Percentiles rank a stretch among this genome's conserved stretches.
Evolutionary conservation across 64 coral and sea anemone species (phyloP).

Genomic region (Astreopora myriophthalma): DNA sequence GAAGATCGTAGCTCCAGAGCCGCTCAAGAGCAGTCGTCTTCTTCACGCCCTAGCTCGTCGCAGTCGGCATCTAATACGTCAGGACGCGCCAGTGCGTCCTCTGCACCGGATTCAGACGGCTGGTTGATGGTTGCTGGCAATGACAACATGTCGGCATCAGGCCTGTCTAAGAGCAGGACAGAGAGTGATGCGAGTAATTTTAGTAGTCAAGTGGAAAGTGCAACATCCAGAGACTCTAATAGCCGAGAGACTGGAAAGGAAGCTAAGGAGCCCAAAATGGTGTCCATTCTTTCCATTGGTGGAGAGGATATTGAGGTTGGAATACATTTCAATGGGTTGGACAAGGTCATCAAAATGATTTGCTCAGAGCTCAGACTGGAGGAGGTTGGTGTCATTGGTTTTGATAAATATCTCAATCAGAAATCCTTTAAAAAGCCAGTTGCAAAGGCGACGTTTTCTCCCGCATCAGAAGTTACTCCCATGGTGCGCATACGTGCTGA

Average conservation of each 20-base stretch:
- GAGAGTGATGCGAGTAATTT: constrained; percentile 74
- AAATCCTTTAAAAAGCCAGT: constrained; percentile 71
- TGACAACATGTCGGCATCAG: constrained; percentile 4
- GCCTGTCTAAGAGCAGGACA: constrained; percentile 30
- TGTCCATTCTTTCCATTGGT: constrained; percentile 69
- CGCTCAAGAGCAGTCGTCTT: constrained; percentile 19
- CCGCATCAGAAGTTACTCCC: constrained; percentile 16
- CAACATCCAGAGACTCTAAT: constrained; percentile 43
- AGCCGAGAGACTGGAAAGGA: constrained; percentile 18
- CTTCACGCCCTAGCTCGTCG: constrained; percentile 4
- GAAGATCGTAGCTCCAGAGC: constrained; percentile 33
- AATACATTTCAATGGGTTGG: constrained; percentile 74
- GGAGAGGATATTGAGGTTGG: constrained; percentile 79
- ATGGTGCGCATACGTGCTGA: constrained; percentile 60
- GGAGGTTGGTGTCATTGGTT: constrained; percentile 71
- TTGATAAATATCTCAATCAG: constrained; percentile 87
- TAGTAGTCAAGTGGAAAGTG: constrained; percentile 63
- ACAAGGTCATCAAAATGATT: constrained; percentile 75
- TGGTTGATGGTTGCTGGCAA: constrained; percentile 55
- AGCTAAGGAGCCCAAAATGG: constrained; percentile 13
- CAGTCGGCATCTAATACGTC: neutral
- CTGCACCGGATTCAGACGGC: constrained; percentile 59
- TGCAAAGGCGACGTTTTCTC: constrained; percentile 6
- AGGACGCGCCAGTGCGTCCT: constrained; percentile 47
- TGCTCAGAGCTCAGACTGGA: constrained; percentile 54